Base-by-base conservation (phyloP, 2,888 invertebrate species). In the Mythimna lalbum region DNA sequence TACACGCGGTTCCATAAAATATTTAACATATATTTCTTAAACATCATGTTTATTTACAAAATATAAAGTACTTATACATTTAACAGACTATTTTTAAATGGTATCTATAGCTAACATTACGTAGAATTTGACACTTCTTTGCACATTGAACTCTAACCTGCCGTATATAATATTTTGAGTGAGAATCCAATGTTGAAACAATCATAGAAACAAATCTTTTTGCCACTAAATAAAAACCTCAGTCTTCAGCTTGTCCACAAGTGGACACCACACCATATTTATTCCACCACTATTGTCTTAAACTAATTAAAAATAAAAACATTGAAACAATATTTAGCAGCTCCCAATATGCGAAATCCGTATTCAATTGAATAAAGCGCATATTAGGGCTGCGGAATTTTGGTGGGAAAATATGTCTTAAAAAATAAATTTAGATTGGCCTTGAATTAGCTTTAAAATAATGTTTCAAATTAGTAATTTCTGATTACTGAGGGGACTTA, bases 21-120 rank as follows among this genome's bases (percentile, higher is more conserved):
- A 86, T 80, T 82, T 88, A 89, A 90, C 88, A 89, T 91, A 88
- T 91, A 90, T 87, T 90, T 83, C 77, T 88, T 88, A 86, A 87
- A 87, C 82, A 84, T 80, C 82, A 84, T 80, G 70, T 82, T 76
- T 90, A 90, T 89, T 86, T 90, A 91, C 88, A 90, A 90, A 90
- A 89, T 88, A 88, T 85, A 85, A 84, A 82, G 70, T 70, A 74
- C 50, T 55, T 83, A 83, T 65, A 86, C 77, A 80, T 81, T 74
- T 80, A 79, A 82, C 80, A 81, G 63, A 81, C 59, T 81, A 78
- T 78, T 80, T 72, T 80, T 81, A 81, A 77, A 83, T 81, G 71
- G 79, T 82, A 59, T 75, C 57, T 77, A 61, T 33, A 71, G 43
- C 73, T 82, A 86, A 83, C 69, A 53, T 86, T 87, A 87, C 83